These are phyloP conservation scores for human (Homo sapiens) DNA, from an alignment of 2,113 vertebrate genomes.

Conservation along the genomic window GRCh38 chr2:111571001-111571500, in stretches of 20 bases:
- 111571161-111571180: not conserved
- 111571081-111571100: not conserved
- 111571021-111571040: not conserved
- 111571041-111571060: not conserved
- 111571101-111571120: not conserved
- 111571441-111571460: not conserved
- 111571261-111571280: not conserved
- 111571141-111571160: not conserved
- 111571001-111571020: not conserved
- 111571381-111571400: not conserved
- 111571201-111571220: not conserved
- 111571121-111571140: not conserved
- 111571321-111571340: not conserved
- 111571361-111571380: not conserved
- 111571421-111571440: not conserved
- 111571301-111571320: not conserved
- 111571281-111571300: not conserved
- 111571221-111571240: not conserved
- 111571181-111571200: not conserved
- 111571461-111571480: not conserved
- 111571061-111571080: not conserved
- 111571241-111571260: not conserved
- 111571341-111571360: not conserved
- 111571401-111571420: not conserved
- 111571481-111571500: not conserved